Evolutionary conservation across 2,113 vertebrate species (phyloP), one percentile per base, ranked within the genome.

Genomic region (Malurus melanocephalus): DNA sequence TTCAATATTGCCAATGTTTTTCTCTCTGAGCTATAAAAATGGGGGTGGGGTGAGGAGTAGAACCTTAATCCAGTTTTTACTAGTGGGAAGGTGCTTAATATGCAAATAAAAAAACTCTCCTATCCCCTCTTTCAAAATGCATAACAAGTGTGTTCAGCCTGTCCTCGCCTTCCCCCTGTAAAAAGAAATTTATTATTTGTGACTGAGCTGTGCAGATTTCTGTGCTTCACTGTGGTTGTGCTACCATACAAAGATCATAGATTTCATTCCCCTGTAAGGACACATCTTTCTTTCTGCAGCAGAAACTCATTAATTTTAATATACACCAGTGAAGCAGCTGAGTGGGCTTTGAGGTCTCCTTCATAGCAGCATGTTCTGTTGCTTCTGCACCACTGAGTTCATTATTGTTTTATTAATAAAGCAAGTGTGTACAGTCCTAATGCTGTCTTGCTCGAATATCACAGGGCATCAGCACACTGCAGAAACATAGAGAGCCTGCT

Each of bases 401-500:
- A 79, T 94, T 92, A 67, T 85, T 92, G 53, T 95, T 94, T 90
- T 92, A 91, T 75, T 85, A 79, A 80, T 65, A 90, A 94, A 96
- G 73, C 48, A 67, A 78, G 89, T 71, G 64, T 81, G 21, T 80
- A 48, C 51, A 72, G 52, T 90, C 45, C 43, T 93, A 91, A 64
- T 28, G 52, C 53, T 86, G 18, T 49, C 69, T 78, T 62, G 30
- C 46, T 88, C 4, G 51, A 66, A 40, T 84, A 92, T 88, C 46
- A 68, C 30, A 73, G 88, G 51, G 72, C 73, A 90, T 76, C 56
- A 80, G 42, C 46, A 42, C 65, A 52, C 74, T 81, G 59, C 62
- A 79, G 90, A 82, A 89, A 67, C 21, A 33, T 0, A 52, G 48
- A 67, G 10, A 64, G 26, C 6, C 38, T 84, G 42, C 66, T 69